Evolutionary conservation across 1,140 invertebrate genomes (phyloP).

Genomic region (Apis florea): DNA sequence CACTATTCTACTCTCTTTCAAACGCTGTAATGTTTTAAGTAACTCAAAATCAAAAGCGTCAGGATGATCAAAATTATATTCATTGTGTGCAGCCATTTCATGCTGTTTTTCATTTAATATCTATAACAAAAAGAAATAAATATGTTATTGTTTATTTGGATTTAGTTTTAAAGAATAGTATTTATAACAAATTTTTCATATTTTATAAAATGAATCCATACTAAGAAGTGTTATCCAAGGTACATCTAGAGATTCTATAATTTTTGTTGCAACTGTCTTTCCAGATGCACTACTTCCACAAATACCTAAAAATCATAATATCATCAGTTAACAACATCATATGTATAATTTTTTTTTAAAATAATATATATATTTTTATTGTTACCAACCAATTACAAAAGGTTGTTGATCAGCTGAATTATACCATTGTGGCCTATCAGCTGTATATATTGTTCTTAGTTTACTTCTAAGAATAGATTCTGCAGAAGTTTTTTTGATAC

Average conservation of each 20-base stretch:
- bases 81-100: constrained; percentile 90
- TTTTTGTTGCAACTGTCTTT: constrained; percentile 98
- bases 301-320: constrained; percentile 85
- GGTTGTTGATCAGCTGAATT: constrained; percentile 95
- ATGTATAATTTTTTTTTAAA: not conserved
- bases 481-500: constrained; percentile 87
- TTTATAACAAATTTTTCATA: constrained; percentile 68
- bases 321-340: not conserved
- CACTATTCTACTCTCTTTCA: constrained; percentile 97
- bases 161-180: not conserved
- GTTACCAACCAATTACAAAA: constrained; percentile 93
- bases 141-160: not conserved
- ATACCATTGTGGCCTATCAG: constrained; percentile 98
- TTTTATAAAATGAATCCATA: constrained; percentile 99
- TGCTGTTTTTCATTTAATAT: constrained; percentile 97
- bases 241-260: constrained; percentile 97
- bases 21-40: constrained; percentile 89
- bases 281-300: constrained; percentile 99
- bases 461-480: constrained; percentile 92
- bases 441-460: constrained; percentile 96
- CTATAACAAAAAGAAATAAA: constrained; percentile 82
- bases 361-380: not conserved
- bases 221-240: constrained; percentile 99
- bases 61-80: constrained; percentile 99
- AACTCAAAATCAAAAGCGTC: constrained; percentile 99